Evolutionary conservation across 1,140 invertebrate genomes (phyloP).

Genomic region (Saccostrea cuccullata): DNA sequence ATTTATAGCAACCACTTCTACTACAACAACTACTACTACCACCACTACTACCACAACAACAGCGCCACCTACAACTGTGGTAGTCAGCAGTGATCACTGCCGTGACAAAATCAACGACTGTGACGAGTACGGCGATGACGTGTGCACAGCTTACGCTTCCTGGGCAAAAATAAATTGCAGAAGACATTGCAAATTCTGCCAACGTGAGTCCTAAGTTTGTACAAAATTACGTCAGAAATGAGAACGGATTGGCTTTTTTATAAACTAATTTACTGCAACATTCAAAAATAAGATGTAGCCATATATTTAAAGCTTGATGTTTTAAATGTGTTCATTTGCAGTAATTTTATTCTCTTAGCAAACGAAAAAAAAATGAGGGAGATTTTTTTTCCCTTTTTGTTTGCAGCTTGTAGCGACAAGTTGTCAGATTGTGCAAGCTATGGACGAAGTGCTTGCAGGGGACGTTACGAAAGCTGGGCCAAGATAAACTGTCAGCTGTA

Average conservation of each 20-base stretch:
- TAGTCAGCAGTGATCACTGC: slow-evolving; percentile 35
- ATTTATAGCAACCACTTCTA: background rate
- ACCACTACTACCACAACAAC: background rate
- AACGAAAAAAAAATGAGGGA: background rate
- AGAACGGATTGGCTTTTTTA: background rate
- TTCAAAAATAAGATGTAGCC: background rate
- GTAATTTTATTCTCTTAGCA: too few species aligned
- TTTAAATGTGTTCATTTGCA: too few species aligned
- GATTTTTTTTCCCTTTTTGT: background rate
- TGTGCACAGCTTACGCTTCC: slow-evolving; percentile 38
- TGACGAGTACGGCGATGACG: slow-evolving; percentile 39
- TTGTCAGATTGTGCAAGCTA: slow-evolving; percentile 40
- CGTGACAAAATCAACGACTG: slow-evolving; percentile 49
- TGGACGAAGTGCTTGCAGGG: slow-evolving; percentile 38
- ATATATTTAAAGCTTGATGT: too few species aligned
- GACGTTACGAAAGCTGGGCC: slow-evolving; percentile 37
- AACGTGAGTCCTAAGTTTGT: background rate
- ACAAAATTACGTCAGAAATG: background rate
- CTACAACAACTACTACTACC: background rate
- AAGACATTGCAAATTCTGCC: slow-evolving; percentile 45
- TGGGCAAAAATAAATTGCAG: slow-evolving; percentile 49
- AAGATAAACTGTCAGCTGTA: slow-evolving; percentile 42
- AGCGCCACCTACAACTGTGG: background rate
- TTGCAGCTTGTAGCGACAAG: slow-evolving; percentile 24
- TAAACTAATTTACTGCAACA: background rate